Conservation (phyloP, 2,888 invertebrate genomes). For the Trissonchulus latispiculum region DNA sequence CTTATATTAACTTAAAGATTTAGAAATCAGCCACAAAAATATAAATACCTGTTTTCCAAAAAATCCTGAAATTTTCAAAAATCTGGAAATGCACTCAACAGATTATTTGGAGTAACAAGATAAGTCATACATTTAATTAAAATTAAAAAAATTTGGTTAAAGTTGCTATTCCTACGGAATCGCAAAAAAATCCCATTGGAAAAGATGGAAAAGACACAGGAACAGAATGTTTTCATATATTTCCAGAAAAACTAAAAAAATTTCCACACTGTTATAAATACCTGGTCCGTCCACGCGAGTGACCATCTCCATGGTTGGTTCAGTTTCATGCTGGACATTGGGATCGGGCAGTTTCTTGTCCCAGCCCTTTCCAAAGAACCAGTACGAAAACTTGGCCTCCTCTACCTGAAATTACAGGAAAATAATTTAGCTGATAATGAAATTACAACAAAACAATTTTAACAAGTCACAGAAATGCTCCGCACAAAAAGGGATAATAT, state of each 20-base stretch:
- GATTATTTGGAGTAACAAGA: too few relatives aligned
- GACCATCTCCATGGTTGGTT: constrained; percentile 58
- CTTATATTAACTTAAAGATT: too few relatives aligned
- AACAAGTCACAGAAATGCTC: too few relatives aligned
- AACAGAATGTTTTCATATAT: neutral
- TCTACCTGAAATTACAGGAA: constrained; percentile 49
- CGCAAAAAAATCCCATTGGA: neutral
- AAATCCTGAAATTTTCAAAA: neutral
- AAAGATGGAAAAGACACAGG: neutral
- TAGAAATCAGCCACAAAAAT: too few relatives aligned
- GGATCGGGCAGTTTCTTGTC: constrained; percentile 49
- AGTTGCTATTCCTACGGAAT: neutral
- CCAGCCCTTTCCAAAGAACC: constrained; percentile 71
- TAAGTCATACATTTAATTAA: too few relatives aligned
- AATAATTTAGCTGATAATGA: too few relatives aligned
- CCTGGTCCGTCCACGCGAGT: constrained; percentile 57
- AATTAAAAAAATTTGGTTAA: neutral
- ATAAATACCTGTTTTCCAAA: neutral
- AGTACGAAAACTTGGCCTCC: constrained; percentile 56
- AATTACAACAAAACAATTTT: too few relatives aligned
- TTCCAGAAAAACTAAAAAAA: neutral
- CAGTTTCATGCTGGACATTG: constrained; percentile 48
- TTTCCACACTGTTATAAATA: too few relatives aligned
- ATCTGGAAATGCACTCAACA: too few relatives aligned
- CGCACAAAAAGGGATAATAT: too few relatives aligned